Base-by-base conservation (phyloP, 2,797 vertebrate species). In the Pampus argenteus region DNA sequence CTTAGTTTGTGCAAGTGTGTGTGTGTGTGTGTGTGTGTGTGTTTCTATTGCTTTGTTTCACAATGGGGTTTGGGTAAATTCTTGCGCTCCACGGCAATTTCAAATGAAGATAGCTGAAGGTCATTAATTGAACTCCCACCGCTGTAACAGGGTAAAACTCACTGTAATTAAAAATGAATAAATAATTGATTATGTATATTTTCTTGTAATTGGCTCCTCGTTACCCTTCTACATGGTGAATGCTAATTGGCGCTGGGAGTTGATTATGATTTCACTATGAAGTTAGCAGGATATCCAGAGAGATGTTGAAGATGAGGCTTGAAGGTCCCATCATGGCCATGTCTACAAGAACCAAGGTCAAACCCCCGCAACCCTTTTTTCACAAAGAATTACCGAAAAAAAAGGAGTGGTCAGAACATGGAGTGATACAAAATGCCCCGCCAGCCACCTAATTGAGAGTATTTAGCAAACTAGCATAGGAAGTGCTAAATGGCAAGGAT, bases 121-220 rank as follows among this genome's bases (percentile, higher is more conserved):
- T 94, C 89, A 91, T 94, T 94, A 94, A 95, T 91, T 93, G 90
- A 91, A 91, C 81, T 79, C 86, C 89, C 69, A 89, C 84, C 54
- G 86, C 89, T 86, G 84, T 92, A 93, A 92, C 86, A 72, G 91
- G 84, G 83, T 91, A 93, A 92, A 93, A 90, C 86, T 91, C 83
- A 84, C 83, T 88, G 87, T 92, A 94, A 95, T 95, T 95, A 94
- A 92, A 80, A 89, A 62, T 54, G 86, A 89, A 92, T 95, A 94
- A 94, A 95, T 95, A 93, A 94, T 95, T 94, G 92, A 94, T 94
- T 88, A 88, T 93, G 84, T 93, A 91, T 92, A 91, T 93, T 92
- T 91, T 88, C 82, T 85, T 85, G 83, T 93, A 95, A 94, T 94
- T 92, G 86, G 87, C 88, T 92, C 79, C 91, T 91, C 83, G 65